These are phyloP conservation scores for Drosophila tani DNA, from an alignment of 1,140 invertebrate genomes.

Conservation along the genomic window DNA sequence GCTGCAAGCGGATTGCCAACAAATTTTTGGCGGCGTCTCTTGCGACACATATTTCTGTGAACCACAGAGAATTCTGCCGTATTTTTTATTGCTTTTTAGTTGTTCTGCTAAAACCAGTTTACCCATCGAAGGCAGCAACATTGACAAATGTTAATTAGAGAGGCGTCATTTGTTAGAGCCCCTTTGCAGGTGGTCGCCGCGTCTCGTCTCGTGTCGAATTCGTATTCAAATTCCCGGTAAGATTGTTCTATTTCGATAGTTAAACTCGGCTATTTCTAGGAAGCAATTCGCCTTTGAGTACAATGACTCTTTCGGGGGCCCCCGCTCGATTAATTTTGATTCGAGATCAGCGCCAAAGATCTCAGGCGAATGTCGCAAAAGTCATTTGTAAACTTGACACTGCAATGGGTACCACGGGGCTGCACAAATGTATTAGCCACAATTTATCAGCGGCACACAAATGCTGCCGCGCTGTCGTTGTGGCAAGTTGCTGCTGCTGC, in stretches of 20 bases:
- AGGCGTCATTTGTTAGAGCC: conserved; percentile 68
- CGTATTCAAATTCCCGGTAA: conserved; percentile 55
- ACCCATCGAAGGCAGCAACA: conserved; percentile 61
- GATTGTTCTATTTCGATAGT: conserved; percentile 80
- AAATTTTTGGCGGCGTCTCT: conserved; percentile 85
- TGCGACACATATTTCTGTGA: conserved; percentile 81
- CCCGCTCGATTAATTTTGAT: conserved; percentile 67
- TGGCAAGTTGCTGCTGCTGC: conserved; percentile 38
- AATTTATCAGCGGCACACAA: conserved; percentile 71
- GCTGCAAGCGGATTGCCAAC: conserved; percentile 58
- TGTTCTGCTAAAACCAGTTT: conserved; percentile 59
- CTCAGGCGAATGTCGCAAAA: conserved; percentile 73
- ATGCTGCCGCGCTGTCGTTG: conserved; percentile 47
- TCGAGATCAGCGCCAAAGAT: conserved; percentile 50
- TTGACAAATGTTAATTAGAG: conserved; percentile 69
- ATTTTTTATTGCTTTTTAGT: conserved; percentile 11
- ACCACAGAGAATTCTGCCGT: conserved; percentile 43
- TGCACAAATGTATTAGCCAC: conserved; percentile 78
- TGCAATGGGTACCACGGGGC: conserved; percentile 67
- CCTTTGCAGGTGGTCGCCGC: conserved; percentile 60
- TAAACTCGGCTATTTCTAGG: conserved; percentile 55
- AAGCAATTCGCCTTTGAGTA: conserved; percentile 62
- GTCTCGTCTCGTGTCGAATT: background rate
- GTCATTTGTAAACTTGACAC: conserved; percentile 84
- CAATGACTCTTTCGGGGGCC: conserved; percentile 60